Base-by-base conservation (phyloP, 2,888 invertebrate genomes). In the Elysia crispata region DNA sequence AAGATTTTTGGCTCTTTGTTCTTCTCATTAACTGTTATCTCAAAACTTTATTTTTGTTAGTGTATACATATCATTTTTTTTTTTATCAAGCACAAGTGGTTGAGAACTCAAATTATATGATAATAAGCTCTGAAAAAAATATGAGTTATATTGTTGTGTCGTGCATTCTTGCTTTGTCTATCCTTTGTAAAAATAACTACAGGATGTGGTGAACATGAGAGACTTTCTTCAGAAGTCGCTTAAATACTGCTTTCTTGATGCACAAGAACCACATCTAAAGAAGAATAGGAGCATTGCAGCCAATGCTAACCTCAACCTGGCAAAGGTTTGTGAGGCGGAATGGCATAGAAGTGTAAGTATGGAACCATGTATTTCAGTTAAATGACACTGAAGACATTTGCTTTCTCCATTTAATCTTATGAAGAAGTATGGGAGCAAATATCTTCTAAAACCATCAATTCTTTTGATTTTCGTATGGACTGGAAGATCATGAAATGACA, bases 311-410 rank as follows among this genome's bases (percentile, higher is more conserved):
- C 54, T 79, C 25, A 79, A 79, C 60, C 33, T 79, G 66, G 79
- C 79, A 31, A 74, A 74, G 25, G 64, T 79, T 8, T 73, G 66
- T 57, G 79, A 79, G 50, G 79, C 74, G 30, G 79, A 79, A 28
- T 66, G 41, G 18, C 1, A n/a, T 6, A 54, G n/a, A 1, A 74
- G 50, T 79, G 79, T 79, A 79, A 18, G 79, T 74, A n/a, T 23
- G 6, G n/a, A 60, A 23, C 6, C 60, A 60, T 60, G 6, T 60
- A 60, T 60, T 60, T 60, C 15, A 15, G 23, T 60, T 60, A 18
- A n/a, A n/a, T 23, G 23, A 8, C 3, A 23, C 23, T 20, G 20
- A 8, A 23, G 15, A 20, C 15, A 15, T 3, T 18, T 23, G 23
- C 60, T 66, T 6, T 0, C n/a, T 60, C n/a, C 6, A 13, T 23